A percentile compares a stretch with the other conserved stretches of the same genome.
phyloP scores from a whole-genome alignment of 2,888 invertebrate genomes.

The Lordiphosa andalusiaca region DNA sequence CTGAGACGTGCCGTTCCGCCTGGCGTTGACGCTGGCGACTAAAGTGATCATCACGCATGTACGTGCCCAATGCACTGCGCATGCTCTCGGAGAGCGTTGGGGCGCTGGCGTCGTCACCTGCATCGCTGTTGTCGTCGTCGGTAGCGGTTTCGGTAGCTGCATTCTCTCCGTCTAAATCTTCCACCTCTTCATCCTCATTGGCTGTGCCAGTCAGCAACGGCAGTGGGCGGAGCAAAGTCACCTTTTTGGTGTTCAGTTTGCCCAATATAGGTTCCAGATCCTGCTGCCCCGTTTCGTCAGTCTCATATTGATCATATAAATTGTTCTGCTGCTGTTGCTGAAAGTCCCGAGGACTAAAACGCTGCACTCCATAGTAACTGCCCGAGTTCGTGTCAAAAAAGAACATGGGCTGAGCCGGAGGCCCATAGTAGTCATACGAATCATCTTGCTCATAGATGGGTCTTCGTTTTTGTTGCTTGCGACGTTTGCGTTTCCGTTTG shows the following conservation, averaged over 20 bases:
- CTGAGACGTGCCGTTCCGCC: conserved; percentile 10
- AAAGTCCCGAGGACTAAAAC: conserved; percentile 35
- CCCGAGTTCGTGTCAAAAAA: conserved; percentile 40
- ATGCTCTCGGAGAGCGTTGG: conserved; percentile 39
- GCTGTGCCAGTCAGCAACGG: conserved; percentile 8
- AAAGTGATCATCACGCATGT: conserved; percentile 47
- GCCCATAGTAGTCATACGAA: conserved; percentile 35
- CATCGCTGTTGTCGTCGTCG: conserved; percentile 19
- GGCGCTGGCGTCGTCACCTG: background rate
- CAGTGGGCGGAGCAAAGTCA: conserved; percentile 43
- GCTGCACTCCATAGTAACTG: conserved; percentile 48
- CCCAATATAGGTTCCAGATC: conserved; percentile 3
- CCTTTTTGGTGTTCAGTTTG: conserved; percentile 32
- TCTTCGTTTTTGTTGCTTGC: conserved; percentile 46
- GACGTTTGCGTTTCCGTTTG: conserved; percentile 53
- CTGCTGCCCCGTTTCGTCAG: conserved; percentile 7
- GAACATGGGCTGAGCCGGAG: conserved; percentile 37
- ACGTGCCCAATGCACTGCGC: conserved; percentile 55
- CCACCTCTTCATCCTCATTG: conserved; percentile 11
- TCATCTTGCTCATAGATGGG: conserved; percentile 32
- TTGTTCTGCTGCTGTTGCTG: conserved; percentile 22
- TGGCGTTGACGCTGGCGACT: conserved; percentile 52
- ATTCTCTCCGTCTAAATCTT: background rate
- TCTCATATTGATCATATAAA: conserved; percentile 27
- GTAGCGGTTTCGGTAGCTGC: conserved; percentile 10